Percentiles rank a stretch among this genome's conserved stretches.
These are phyloP conservation scores for Rhagonycha fulva DNA, from an alignment of 2,888 invertebrate genomes.

Conservation along the genomic window DNA sequence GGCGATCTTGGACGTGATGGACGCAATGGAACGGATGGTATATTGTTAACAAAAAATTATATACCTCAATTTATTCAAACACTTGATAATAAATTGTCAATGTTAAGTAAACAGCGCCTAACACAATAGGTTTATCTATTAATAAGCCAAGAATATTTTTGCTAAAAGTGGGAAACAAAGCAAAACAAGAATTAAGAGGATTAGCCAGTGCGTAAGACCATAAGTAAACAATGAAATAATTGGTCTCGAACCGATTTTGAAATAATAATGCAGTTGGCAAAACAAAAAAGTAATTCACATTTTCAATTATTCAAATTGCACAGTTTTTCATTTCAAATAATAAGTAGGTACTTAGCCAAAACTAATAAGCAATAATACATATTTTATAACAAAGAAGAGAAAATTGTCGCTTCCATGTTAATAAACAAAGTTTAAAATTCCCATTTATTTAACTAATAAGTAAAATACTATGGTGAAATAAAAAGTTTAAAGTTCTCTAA, in stretches of 20 bases:
- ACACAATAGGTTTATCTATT: not conserved
- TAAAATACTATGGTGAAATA: too few relatives aligned
- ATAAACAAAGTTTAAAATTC: not conserved
- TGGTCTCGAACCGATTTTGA: not conserved
- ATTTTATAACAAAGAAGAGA: not conserved
- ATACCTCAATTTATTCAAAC: not conserved
- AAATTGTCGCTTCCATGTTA: not conserved
- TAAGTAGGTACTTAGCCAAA: not conserved
- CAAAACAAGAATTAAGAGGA: not conserved
- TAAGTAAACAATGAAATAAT: not conserved
- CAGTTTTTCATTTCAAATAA: not conserved
- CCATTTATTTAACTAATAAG: not conserved
- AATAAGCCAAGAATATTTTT: not conserved
- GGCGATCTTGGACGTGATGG: constrained; percentile 72
- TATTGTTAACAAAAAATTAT: constrained; percentile 29
- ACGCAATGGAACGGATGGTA: constrained; percentile 71
- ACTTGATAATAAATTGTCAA: not conserved
- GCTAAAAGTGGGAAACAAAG: not conserved
- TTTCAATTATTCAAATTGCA: not conserved
- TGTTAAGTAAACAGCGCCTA: not conserved
- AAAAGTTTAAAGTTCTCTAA: not conserved
- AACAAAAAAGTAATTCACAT: not conserved
- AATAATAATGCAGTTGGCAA: too few relatives aligned
- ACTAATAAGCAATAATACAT: not conserved
- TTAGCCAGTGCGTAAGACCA: not conserved